Evolutionary conservation across 2,888 invertebrate genomes (phyloP).

Genomic region (Seira ritae): DNA sequence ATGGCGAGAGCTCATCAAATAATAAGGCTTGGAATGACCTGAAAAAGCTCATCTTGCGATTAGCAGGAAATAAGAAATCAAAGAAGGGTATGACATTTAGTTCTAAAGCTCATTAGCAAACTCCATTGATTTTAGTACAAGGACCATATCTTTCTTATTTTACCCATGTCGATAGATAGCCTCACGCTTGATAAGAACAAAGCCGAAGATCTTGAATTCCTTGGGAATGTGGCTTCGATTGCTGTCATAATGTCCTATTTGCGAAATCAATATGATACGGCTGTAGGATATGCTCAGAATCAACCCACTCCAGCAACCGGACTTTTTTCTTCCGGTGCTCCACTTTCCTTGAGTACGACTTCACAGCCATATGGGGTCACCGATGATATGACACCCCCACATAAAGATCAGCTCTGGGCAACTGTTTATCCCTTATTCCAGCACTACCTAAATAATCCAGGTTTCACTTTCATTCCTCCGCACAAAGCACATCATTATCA

Average conservation of each 20-base stretch:
- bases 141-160: background rate
- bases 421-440: slow-evolving; percentile 61
- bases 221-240: slow-evolving; percentile 66
- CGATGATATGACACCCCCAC: slow-evolving; percentile 58
- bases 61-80: slow-evolving; percentile 27
- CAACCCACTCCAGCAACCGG: no score
- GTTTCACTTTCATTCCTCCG: slow-evolving; percentile 58
- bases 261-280: slow-evolving; percentile 32
- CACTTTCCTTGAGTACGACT: slow-evolving; percentile 11
- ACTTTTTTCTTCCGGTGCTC: background rate
- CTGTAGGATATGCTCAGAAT: background rate
- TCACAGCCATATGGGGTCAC: slow-evolving; percentile 40
- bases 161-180: slow-evolving; percentile 61
- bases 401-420: slow-evolving; percentile 61
- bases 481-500: background rate
- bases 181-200: slow-evolving; percentile 46
- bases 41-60: slow-evolving; percentile 40
- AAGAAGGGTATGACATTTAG: slow-evolving; percentile 21
- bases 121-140: no score
- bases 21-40: slow-evolving; percentile 40
- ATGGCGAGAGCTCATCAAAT: background rate
- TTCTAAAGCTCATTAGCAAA: no score
- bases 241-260: slow-evolving; percentile 65
- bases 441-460: slow-evolving; percentile 52
- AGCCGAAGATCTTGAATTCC: slow-evolving; percentile 49